phyloP scores from a whole-genome alignment of 2,888 invertebrate species.

The Hedychridium roseum region DNA sequence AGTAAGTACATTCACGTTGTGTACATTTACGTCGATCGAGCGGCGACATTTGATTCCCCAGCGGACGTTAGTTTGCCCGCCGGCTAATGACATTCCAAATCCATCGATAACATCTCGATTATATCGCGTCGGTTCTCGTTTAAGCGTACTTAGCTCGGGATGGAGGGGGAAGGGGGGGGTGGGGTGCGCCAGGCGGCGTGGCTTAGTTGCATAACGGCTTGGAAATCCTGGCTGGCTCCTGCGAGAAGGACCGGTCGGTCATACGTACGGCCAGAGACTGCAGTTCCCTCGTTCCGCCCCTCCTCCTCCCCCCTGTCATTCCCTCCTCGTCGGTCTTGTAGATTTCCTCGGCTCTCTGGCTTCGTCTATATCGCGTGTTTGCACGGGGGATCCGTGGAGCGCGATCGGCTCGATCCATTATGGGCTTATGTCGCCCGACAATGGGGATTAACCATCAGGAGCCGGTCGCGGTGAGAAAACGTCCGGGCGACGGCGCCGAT shows the following conservation, averaged over 20 bases:
- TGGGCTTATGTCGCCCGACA: conserved; percentile 56
- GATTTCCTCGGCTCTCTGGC: too few relatives aligned
- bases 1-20: too few relatives aligned
- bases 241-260: conserved; percentile 16
- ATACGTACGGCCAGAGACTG: background rate
- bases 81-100: conserved; percentile 44
- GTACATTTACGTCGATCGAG: too few relatives aligned
- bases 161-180: too few relatives aligned
- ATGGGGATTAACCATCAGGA: conserved; percentile 53
- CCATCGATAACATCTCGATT: conserved; percentile 49
- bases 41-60: conserved; percentile 34
- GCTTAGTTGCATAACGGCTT: conserved; percentile 45
- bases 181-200: too few relatives aligned
- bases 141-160: conserved; percentile 35
- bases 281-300: background rate
- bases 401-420: conserved; percentile 60
- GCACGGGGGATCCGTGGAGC: conserved; percentile 21
- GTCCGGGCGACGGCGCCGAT: conserved; percentile 17
- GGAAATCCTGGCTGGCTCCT: conserved; percentile 34
- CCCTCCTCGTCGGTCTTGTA: too few relatives aligned
- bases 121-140: conserved; percentile 39
- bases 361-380: too few relatives aligned
- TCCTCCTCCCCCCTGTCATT: conserved; percentile 10
- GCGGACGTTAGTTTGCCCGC: conserved; percentile 29
- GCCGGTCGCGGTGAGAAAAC: conserved; percentile 31